A percentile compares a stretch with the other conserved stretches of the same genome.
phyloP scores from a whole-genome alignment of 2,888 invertebrate species.

The Entomobrya multifasciata region DNA sequence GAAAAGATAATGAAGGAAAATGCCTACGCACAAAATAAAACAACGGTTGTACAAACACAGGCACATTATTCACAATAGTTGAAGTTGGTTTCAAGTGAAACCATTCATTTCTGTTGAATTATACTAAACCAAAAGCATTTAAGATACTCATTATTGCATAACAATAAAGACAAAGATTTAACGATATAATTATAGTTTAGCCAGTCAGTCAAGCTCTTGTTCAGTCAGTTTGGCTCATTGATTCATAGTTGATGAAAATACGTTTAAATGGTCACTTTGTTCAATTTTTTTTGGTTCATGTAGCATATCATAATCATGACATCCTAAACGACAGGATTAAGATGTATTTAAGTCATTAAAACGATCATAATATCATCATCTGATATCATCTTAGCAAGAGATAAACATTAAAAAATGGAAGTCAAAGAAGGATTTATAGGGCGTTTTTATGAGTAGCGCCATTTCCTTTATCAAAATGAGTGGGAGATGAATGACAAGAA shows the following conservation, averaged over 20 bases:
- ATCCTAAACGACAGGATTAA: conserved; percentile 9
- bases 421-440: conserved; percentile 37
- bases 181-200: neutral
- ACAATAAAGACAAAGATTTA: neutral
- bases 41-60: neutral
- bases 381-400: neutral
- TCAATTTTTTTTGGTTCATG: conserved; percentile 1
- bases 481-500: neutral
- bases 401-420: neutral
- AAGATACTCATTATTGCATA: neutral
- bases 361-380: conserved; percentile 35
- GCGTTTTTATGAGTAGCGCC: conserved; percentile 20
- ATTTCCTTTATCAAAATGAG: conserved; percentile 13
- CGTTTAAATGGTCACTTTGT: conserved; percentile 2
- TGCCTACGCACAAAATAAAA: conserved; percentile 22
- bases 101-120: too few species aligned
- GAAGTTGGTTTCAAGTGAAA: too few species aligned
- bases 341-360: conserved; percentile 27
- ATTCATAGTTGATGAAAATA: neutral
- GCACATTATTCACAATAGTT: neutral
- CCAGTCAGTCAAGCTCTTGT: too few species aligned
- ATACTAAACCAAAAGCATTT: neutral
- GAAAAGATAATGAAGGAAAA: conserved; percentile 1
- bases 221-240: too few species aligned
- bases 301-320: conserved; percentile 23